Conservation (phyloP, 2,888 invertebrate genomes). For the Archaeoteleia sp. region DNA sequence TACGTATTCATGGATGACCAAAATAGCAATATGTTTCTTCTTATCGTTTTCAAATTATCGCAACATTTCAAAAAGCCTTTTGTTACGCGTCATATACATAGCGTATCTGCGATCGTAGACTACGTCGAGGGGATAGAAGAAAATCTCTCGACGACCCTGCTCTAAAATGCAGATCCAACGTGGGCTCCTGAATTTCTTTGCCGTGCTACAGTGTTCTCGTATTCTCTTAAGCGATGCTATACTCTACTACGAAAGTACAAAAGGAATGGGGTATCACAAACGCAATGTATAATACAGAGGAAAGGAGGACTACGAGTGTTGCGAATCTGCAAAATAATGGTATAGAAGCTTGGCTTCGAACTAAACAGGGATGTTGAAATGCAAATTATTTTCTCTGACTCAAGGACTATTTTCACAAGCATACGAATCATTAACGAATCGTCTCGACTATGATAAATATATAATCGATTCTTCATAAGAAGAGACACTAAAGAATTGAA, state of each 20-base stretch:
- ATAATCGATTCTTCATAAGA: too few species aligned
- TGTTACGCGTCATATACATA: slow-evolving; percentile 18
- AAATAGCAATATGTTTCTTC: slow-evolving; percentile 20
- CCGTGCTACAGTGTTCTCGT: slow-evolving; percentile 34
- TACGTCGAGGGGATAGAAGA: slow-evolving; percentile 7
- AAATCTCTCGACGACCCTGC: slow-evolving; percentile 16
- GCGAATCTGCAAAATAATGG: slow-evolving; percentile 34
- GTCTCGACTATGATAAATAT: too few species aligned
- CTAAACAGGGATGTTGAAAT: slow-evolving; percentile 34
- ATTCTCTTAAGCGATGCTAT: slow-evolving; percentile 43
- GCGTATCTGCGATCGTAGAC: slow-evolving; percentile 12
- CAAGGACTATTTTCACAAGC: slow-evolving; percentile 21
- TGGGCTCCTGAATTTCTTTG: slow-evolving; percentile 29
- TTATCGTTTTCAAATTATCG: slow-evolving; percentile 44
- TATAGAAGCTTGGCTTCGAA: slow-evolving; percentile 17
- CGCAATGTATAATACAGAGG: slow-evolving; percentile 38
- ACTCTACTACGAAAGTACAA: slow-evolving; percentile 32
- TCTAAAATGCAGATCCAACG: slow-evolving; percentile 35
- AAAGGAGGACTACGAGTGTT: slow-evolving; percentile 24
- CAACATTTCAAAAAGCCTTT: slow-evolving; percentile 30
- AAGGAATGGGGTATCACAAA: slow-evolving; percentile 49
- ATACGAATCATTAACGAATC: slow-evolving; percentile 30
- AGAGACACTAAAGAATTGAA: too few species aligned
- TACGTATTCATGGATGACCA: slow-evolving; percentile 9
- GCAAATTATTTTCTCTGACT: slow-evolving; percentile 35